Percentiles rank a stretch among this genome's conserved stretches.
Conservation (phyloP, 2,888 invertebrate genomes). For the Chrysodeixis includens region DNA sequence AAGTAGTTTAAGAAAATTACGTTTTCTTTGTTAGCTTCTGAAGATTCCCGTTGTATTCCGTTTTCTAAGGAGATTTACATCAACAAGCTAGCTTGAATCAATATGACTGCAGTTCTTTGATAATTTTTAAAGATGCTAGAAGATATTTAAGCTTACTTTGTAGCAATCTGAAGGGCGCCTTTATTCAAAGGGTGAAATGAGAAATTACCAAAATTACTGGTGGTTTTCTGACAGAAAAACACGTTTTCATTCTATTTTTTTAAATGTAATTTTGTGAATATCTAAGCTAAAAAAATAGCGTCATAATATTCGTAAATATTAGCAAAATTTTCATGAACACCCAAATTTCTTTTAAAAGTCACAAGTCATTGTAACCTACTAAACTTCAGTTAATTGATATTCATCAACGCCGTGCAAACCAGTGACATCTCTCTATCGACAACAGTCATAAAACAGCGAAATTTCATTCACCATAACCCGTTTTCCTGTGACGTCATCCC, state of each 20-base stretch:
- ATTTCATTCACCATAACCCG: constrained; percentile 8
- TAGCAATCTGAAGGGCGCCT: no score
- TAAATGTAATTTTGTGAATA: no score
- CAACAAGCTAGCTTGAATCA: background rate
- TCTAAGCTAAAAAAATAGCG: no score
- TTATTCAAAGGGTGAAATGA: no score
- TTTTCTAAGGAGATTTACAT: background rate
- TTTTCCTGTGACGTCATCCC: background rate
- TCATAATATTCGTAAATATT: no score
- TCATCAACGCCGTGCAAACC: background rate
- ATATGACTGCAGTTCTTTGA: no score
- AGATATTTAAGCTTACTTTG: background rate
- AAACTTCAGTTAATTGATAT: background rate
- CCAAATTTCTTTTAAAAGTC: background rate
- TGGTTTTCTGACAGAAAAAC: no score
- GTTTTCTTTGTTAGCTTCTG: constrained; percentile 14
- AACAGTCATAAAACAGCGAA: background rate
- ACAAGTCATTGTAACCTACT: background rate
- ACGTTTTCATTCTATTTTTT: no score
- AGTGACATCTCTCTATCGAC: background rate
- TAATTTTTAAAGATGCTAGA: background rate
- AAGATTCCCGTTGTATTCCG: background rate
- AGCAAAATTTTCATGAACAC: no score
- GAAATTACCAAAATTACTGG: no score
- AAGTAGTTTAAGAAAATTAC: constrained; percentile 32